Percentiles rank a stretch among this genome's conserved stretches.
phyloP scores from a whole-genome alignment of 2,797 vertebrate genomes.

The Sebastes taczanowskii region DNA sequence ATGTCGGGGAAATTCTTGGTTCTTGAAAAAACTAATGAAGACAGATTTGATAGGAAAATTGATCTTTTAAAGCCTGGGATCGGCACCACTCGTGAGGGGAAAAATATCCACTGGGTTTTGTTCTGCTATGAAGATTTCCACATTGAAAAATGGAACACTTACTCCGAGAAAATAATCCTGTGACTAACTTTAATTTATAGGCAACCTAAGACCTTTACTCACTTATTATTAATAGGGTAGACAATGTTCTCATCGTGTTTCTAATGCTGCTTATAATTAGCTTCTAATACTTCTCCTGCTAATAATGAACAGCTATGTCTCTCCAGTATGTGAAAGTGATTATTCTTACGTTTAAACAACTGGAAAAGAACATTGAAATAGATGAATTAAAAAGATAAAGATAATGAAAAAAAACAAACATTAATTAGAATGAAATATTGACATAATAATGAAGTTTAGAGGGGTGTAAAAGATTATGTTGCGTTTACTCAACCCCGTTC shows the following conservation, averaged over 20 bases:
- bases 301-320: background rate
- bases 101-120: constrained; percentile 36
- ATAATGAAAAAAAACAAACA: background rate
- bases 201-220: background rate
- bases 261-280: constrained; percentile 1
- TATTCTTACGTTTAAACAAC: background rate
- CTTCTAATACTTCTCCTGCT: background rate
- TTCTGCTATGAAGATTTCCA: constrained; percentile 36
- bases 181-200: constrained; percentile 7
- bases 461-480: background rate
- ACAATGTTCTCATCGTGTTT: constrained; percentile 5
- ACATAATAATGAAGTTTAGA: background rate
- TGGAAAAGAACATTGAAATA: background rate
- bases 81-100: constrained; percentile 4
- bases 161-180: constrained; percentile 34
- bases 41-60: constrained; percentile 55
- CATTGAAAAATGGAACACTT: constrained; percentile 37
- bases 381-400: background rate
- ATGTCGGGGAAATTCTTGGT: constrained; percentile 31
- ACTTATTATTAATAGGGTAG: background rate
- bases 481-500: background rate
- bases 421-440: background rate
- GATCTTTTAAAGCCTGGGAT: constrained; percentile 37
- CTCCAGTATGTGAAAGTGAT: background rate
- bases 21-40: constrained; percentile 31